Conservation (phyloP, 2,113 vertebrate genomes). For the Ploceus nigricollis region DNA sequence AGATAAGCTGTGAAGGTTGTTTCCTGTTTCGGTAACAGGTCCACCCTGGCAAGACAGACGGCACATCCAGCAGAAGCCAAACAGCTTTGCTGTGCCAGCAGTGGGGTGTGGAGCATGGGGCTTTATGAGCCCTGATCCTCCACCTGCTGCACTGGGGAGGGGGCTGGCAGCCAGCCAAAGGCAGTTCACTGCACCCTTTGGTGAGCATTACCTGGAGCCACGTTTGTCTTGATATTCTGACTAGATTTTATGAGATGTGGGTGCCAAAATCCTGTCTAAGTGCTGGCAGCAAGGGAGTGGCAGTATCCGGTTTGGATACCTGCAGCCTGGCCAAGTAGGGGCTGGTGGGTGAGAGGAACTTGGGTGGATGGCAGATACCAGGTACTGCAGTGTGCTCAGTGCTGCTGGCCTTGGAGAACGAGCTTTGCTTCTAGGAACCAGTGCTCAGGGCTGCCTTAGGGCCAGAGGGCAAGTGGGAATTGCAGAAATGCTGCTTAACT, state of each 20-base stretch:
- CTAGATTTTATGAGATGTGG: background rate
- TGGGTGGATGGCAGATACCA: background rate
- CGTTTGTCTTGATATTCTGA: background rate
- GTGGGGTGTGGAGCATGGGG: background rate
- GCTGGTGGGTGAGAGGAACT: background rate
- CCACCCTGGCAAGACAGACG: background rate
- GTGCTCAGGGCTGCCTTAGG: background rate
- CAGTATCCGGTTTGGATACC: background rate
- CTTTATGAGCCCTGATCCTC: background rate
- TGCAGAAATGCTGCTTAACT: background rate
- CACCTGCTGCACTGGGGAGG: background rate
- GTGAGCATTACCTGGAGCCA: background rate
- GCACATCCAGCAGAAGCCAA: background rate
- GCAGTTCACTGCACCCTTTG: background rate
- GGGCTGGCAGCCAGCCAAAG: background rate
- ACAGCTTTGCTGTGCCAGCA: background rate
- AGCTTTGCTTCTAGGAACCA: background rate
- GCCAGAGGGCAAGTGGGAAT: background rate
- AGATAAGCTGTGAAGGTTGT: background rate
- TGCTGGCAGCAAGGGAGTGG: background rate
- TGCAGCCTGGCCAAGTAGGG: background rate
- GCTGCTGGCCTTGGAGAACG: background rate
- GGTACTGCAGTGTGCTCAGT: rapidly evolving
- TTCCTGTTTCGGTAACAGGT: background rate
- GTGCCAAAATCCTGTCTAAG: background rate